Evolutionary conservation across 2,113 vertebrate genomes (phyloP), one percentile per base, ranked within the genome.

Genomic region (Seriola dumerili): DNA sequence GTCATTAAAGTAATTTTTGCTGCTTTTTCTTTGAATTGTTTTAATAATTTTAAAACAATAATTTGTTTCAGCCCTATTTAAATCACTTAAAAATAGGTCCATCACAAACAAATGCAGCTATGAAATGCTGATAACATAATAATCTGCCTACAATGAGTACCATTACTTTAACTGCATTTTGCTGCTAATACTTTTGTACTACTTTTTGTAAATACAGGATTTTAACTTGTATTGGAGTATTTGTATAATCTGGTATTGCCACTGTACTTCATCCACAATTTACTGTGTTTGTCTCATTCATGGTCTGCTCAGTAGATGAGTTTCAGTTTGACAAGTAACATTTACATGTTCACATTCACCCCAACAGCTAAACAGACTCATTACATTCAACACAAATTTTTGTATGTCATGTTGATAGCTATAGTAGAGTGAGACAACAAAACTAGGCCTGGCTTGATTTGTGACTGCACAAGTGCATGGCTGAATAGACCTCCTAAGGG

Each of bases 381-480:
- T 29, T 9, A 5, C 52, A 50, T n/a, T 1, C 44, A 11, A 32
- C 3, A 12, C 2, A 40, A 3, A 67, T 44, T 16, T 62, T 34
- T 54, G 14, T 55, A 34, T 55, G 29, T 52, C 7, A 38, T 69
- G 57, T 70, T 34, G 19, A 66, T 68, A 40, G 23, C 63, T 58
- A n/a, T 25, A 21, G 5, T 25, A 21, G 5, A 67, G 62, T 36
- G 58, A 36, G 36, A 59, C 8, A 1, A 32, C 12, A 50, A 21
- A 46, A 42, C 5, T 34, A 52, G 52, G 40, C 58, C 21, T 61
- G 61, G 29, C 29, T 48, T 48, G 21, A 78, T 38, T 74, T 74
- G 21, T 52, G 62, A n/a, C 46, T 57, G 64, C 46, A 52, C 23
- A 50, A 50, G 48, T 50, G 14, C 17, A 50, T 50, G 16, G 48